Conservation (phyloP, 2,888 invertebrate genomes). For the Holacanthella duospinosa region DNA sequence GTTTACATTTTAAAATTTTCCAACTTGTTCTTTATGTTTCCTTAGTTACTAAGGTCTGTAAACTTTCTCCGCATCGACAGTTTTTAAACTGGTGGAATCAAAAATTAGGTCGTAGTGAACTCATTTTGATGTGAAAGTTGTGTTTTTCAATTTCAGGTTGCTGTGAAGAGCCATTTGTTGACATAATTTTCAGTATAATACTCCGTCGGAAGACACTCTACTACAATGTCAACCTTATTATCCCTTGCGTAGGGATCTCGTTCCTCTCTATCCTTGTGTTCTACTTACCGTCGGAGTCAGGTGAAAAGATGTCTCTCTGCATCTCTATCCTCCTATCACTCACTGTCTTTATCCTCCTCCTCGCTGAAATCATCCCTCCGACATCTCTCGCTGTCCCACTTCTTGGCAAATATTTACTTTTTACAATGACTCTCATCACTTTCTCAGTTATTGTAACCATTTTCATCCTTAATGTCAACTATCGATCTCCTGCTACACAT, state of each 20-base stretch:
- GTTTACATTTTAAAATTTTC: conserved; percentile 53
- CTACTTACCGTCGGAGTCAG: conserved; percentile 93
- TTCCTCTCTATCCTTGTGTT: conserved; percentile 94
- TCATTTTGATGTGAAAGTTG: neutral
- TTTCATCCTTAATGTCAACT: conserved; percentile 82
- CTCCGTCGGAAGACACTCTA: conserved; percentile 88
- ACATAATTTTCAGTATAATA: conserved; percentile 95
- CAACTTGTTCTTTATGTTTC: neutral
- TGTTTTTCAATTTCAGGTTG: neutral
- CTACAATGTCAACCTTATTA: conserved; percentile 94
- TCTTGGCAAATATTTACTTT: conserved; percentile 80
- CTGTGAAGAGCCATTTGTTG: conserved; percentile 74
- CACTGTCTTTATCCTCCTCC: conserved; percentile 84
- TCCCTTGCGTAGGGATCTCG: conserved; percentile 93
- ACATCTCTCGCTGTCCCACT: conserved; percentile 85
- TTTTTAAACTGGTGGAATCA: neutral
- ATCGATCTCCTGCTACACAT: conserved; percentile 83
- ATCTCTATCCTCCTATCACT: conserved; percentile 84
- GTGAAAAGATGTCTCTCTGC: conserved; percentile 64
- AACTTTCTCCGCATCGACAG: neutral
- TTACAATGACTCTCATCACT: conserved; percentile 89
- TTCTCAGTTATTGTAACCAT: conserved; percentile 86
- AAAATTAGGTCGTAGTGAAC: neutral
- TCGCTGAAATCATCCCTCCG: conserved; percentile 89
- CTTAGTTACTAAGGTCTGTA: neutral